Evolutionary conservation across 2,113 vertebrate species (phyloP).

Genomic region (Otus sunia): DNA sequence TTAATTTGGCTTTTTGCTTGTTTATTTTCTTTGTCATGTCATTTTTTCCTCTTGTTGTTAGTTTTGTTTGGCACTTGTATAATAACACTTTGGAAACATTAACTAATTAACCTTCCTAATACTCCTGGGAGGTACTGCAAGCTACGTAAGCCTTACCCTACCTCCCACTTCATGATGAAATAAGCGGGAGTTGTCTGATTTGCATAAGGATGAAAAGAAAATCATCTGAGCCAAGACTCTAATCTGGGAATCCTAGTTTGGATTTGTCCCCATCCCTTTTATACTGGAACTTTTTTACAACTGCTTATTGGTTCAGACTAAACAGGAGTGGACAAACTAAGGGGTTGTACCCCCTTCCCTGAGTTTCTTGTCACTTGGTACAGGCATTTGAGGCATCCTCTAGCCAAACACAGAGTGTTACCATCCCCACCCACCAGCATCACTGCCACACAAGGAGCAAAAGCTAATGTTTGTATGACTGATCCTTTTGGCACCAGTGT

Average conservation of each 20-base stretch:
- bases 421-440: not conserved
- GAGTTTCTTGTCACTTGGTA: not conserved
- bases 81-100: conserved; percentile 50
- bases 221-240: not conserved
- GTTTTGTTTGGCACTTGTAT: conserved; percentile 48
- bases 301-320: not conserved
- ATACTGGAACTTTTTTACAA: not conserved
- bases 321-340: not conserved
- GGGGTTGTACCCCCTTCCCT: not conserved
- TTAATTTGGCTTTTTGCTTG: conserved; percentile 52
- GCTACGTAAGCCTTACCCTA: conserved; percentile 36
- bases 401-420: not conserved
- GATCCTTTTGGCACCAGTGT: not conserved
- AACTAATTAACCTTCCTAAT: conserved; percentile 60
- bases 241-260: not conserved
- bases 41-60: conserved; percentile 37
- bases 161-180: conserved; percentile 48
- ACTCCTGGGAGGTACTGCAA: conserved; percentile 43
- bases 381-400: not conserved
- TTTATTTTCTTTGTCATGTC: conserved; percentile 42
- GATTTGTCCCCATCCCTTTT: not conserved
- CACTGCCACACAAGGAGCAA: not conserved
- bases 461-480: accelerated
- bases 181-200: conserved; percentile 48
- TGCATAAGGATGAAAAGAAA: conserved; percentile 46